A percentile compares a stretch with the other conserved stretches of the same genome.
phyloP scores from a whole-genome alignment of 1,140 invertebrate species.

The Drosophila kurseongensis region DNA sequence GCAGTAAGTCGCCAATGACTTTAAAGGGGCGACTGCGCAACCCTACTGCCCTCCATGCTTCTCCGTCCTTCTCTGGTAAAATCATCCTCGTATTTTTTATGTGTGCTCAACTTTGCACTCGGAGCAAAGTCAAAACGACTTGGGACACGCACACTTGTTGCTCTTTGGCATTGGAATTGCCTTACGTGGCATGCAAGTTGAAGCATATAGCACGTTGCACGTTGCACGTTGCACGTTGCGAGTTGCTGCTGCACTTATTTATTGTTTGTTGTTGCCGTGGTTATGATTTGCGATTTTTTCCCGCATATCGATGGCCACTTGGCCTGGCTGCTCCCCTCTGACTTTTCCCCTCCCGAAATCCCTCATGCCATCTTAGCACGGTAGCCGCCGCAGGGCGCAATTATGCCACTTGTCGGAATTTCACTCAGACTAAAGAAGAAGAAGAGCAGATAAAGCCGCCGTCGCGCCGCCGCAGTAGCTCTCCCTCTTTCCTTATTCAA shows the following conservation, averaged over 20 bases:
- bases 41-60: not conserved
- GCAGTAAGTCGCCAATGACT: constrained; percentile 50
- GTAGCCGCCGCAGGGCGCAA: constrained; percentile 80
- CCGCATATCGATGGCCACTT: constrained; percentile 61
- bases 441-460: constrained; percentile 17
- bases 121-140: constrained; percentile 67
- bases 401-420: constrained; percentile 83
- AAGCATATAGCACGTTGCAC: constrained; percentile 25
- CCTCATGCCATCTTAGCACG: constrained; percentile 61
- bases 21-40: constrained; percentile 56
- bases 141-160: constrained; percentile 81
- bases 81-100: constrained; percentile 44
- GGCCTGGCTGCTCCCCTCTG: constrained; percentile 5
- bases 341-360: not conserved
- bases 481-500: constrained; percentile 1
- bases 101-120: constrained; percentile 79
- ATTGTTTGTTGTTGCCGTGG: constrained; percentile 78
- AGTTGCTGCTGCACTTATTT: constrained; percentile 61
- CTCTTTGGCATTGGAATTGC: constrained; percentile 60
- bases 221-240: constrained; percentile 29
- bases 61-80: constrained; percentile 14
- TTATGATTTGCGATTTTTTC: constrained; percentile 80
- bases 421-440: constrained; percentile 52
- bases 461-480: constrained; percentile 43
- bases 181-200: constrained; percentile 45